Base-by-base conservation (phyloP, 1,140 invertebrate genomes). In the Penaeus chinensis region DNA sequence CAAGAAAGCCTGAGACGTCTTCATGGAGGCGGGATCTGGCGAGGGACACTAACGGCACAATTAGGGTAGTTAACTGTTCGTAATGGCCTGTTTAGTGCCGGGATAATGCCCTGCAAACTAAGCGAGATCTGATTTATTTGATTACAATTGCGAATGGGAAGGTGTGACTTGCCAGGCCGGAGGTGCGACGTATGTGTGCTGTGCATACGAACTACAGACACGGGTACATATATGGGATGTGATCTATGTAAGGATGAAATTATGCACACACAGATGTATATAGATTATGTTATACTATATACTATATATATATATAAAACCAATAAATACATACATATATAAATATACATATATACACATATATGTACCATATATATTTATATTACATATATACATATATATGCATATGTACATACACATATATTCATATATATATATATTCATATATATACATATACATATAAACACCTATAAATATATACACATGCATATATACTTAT, bases 1-100 rank as follows among this genome's bases (percentile, higher is more conserved):
- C 47, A 24, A 27, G 22, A 16, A 27, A 13, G n/a, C 61, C 54
- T 13, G 24, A 22, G n/a, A 32, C 54, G 37, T 81, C 79, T 63
- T 24, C 65, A 32, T 27, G 60, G 54, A 37, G 61, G 20, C 61
- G 37, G 71, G 74, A 65, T 60, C 61, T 42, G 62, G 61, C 74
- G 37, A 76, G 54, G 27, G 82, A 84, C 65, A 74, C 82, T 84
- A 84, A 84, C 82, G 82, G 74, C 82, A 84, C 69, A 84, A 69
- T 74, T 84, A 84, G 82, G 69, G 47, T 60, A 84, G 66, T 74
- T 74, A 84, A 74, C 69, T 47, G 66, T 69, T 74, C 47, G 27
- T 65, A 84, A 84, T 84, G 69, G 82, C 82, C 61, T 74, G 82
- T 84, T 84, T 84, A 84, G 82, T 84, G 82, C 27, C 27, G 42